Evolutionary conservation across 2,797 vertebrate genomes (phyloP).

Genomic region (Chaunax sp.): DNA sequence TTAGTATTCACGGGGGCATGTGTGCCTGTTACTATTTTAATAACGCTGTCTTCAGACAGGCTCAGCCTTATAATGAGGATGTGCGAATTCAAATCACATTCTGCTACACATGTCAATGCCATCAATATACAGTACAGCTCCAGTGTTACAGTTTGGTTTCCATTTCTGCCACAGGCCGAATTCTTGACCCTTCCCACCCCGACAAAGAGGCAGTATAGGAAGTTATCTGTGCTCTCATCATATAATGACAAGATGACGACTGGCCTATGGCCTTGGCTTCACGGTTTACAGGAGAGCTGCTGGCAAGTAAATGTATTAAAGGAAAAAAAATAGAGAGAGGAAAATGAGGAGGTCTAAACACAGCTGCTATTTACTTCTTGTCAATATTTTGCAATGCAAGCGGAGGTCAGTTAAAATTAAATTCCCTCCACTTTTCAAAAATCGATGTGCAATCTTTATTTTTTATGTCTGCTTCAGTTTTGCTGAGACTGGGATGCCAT

Average conservation of each 20-base stretch:
- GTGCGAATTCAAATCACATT: constrained; percentile 79
- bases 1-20: constrained; percentile 78
- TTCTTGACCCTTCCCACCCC: constrained; percentile 57
- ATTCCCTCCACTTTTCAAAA: constrained; percentile 43
- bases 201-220: constrained; percentile 58
- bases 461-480: constrained; percentile 21
- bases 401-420: constrained; percentile 35
- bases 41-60: constrained; percentile 74
- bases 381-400: constrained; percentile 58
- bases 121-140: constrained; percentile 69
- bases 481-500: constrained; percentile 24
- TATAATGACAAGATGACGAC: constrained; percentile 75
- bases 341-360: constrained; percentile 48
- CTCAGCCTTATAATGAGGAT: constrained; percentile 77
- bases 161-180: constrained; percentile 56
- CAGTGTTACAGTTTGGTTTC: constrained; percentile 49
- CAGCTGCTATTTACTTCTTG: constrained; percentile 49
- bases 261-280: constrained; percentile 65
- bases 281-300: constrained; percentile 64
- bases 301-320: constrained; percentile 51
- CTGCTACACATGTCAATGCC: constrained; percentile 79
- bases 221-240: constrained; percentile 67
- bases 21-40: constrained; percentile 76
- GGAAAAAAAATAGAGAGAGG: constrained; percentile 24
- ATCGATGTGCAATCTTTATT: constrained; percentile 32